Base-by-base conservation (phyloP, 1,140 invertebrate genomes). In the Drosophila busckii region DNA sequence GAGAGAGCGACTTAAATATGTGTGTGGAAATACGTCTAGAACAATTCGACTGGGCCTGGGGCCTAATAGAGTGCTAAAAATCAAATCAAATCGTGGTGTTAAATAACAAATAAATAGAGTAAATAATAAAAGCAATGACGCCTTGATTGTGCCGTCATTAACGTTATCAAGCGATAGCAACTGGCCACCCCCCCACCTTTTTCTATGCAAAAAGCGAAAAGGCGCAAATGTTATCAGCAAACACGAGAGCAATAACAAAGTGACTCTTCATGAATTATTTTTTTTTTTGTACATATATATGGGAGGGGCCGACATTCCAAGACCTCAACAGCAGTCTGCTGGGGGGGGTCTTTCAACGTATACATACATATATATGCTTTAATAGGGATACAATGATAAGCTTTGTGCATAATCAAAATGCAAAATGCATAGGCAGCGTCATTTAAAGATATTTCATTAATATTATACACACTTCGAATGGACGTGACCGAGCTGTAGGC, bases 161-260 rank as follows among this genome's bases (percentile, higher is more conserved):
- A 41, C 61, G 75, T 80, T 76, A 76, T 76, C 71, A 45, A 31
- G 25, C 35, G 48, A 6, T 44, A 22, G 16, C n/a, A n/a, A n/a
- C n/a, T n/a, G 3, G 7, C 45, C 28, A 40, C 55, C 38, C 23
- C 55, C 41, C 35, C 50, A 62, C 38, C 37, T 38, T 44, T 22
- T 56, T 62, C 53, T 20, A 41, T 29, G 35, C 58, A 34, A n/a
- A n/a, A n/a, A n/a, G n/a, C 20, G 12, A 34, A 70, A 71, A 80
- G 59, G 75, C 73, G 59, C 68, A 78, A 78, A 78, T 80, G 73
- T 80, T 80, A 80, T 80, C 73, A 82, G 73, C 29, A 54, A 40
- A 53, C 55, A 46, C 44, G 55, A 55, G 46, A 58, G 53, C 34
- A 56, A 44, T 19, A 45, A 40, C 41, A 45, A 31, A 56, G 19